Percentiles rank a stretch among this genome's conserved stretches.
These are phyloP conservation scores for Rhopalosiphum nymphaeae DNA, from an alignment of 2,888 invertebrate species.

Conservation along the genomic window DNA sequence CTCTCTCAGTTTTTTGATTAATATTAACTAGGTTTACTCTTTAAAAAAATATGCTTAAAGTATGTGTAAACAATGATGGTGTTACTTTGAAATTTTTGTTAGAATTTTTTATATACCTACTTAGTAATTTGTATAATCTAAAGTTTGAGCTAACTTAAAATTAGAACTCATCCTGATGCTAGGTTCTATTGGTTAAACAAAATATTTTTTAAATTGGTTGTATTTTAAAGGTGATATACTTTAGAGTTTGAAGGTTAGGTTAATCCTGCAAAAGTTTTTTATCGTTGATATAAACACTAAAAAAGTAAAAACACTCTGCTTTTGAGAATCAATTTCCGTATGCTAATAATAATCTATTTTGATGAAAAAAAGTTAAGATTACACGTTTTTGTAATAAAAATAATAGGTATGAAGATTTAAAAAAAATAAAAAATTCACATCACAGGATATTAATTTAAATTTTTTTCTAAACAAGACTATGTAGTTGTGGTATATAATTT, in stretches of 20 bases:
- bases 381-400: not conserved
- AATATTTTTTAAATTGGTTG: not conserved
- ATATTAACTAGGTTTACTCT: not conserved
- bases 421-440: not conserved
- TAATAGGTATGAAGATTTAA: not conserved
- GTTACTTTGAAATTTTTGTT: not conserved
- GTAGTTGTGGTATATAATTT: not conserved
- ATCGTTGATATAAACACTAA: not conserved
- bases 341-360: not conserved
- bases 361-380: not conserved
- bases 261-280: not conserved
- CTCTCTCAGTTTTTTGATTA: not conserved
- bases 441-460: not conserved
- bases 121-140: not conserved
- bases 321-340: not conserved
- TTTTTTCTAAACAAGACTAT: not conserved
- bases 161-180: not conserved
- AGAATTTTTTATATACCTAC: not conserved
- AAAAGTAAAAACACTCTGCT: not conserved
- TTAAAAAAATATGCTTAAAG: not conserved
- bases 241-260: no score
- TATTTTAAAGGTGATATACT: not conserved
- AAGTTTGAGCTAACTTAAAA: not conserved
- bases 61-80: not conserved
- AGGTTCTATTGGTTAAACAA: not conserved